Conservation (phyloP, 2,888 invertebrate genomes). For the Lithophane socia region DNA sequence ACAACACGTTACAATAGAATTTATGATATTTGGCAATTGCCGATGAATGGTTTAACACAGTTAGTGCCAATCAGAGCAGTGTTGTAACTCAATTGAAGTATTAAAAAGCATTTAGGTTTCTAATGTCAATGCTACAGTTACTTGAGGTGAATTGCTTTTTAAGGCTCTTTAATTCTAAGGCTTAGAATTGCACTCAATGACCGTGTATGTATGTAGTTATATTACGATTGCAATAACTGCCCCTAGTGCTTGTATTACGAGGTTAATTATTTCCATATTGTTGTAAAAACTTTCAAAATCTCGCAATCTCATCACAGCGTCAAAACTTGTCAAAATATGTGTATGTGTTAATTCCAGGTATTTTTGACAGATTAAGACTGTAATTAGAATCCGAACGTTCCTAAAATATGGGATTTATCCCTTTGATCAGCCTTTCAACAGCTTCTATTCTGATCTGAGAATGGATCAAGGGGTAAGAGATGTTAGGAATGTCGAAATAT, state of each 20-base stretch:
- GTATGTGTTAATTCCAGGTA: background rate
- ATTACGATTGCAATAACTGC: background rate
- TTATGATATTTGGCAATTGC: constrained; percentile 8
- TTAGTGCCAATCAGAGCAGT: constrained; percentile 14
- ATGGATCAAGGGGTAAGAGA: background rate
- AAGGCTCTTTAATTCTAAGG: background rate
- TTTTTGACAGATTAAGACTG: too few species aligned
- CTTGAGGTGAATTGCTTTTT: constrained; percentile 16
- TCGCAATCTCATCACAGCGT: background rate
- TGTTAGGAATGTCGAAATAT: too few species aligned
- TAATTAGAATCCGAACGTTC: too few species aligned
- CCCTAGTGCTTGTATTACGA: background rate
- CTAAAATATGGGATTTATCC: too few species aligned
- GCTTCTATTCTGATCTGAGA: background rate
- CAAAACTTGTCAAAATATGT: background rate
- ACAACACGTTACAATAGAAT: constrained; percentile 13
- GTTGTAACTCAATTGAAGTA: constrained; percentile 31
- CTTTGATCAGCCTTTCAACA: background rate
- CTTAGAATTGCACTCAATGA: background rate
- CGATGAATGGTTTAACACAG: constrained; percentile 29
- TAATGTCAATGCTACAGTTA: constrained; percentile 68
- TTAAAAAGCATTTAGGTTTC: constrained; percentile 63
- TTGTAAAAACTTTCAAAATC: background rate
- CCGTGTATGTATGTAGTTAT: background rate
- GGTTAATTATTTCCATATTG: background rate